Percentiles rank a stretch among this genome's conserved stretches.
These are phyloP conservation scores for Lutraria lutraria DNA, from an alignment of 2,888 invertebrate genomes.

Conservation along the genomic window DNA sequence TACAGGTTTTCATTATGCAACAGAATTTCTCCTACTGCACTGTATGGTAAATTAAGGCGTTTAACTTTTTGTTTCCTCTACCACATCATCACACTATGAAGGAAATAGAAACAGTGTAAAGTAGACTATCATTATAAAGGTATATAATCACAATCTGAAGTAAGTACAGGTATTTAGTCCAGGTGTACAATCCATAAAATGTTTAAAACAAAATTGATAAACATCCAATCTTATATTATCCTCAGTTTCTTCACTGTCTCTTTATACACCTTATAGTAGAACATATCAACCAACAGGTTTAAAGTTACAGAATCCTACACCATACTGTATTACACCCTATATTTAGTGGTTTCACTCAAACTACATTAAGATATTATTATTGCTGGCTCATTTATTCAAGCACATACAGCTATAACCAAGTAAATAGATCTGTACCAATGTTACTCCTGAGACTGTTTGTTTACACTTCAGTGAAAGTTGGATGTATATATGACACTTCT, in stretches of 20 bases:
- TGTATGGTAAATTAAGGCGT: neutral
- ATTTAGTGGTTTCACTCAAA: neutral
- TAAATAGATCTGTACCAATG: neutral
- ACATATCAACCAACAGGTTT: neutral
- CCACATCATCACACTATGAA: neutral
- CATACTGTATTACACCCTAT: no score
- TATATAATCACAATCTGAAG: neutral
- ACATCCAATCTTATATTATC: neutral
- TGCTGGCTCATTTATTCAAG: no score
- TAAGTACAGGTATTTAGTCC: neutral
- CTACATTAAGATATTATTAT: neutral
- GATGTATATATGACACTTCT: neutral
- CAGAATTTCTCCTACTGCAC: neutral
- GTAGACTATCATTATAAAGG: neutral
- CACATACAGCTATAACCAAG: neutral
- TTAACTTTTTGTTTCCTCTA: neutral
- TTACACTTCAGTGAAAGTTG: conserved; percentile 5
- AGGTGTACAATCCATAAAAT: neutral
- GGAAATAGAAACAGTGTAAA: neutral
- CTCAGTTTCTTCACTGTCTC: neutral
- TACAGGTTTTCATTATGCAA: neutral
- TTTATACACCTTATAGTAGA: neutral
- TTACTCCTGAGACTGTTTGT: neutral
- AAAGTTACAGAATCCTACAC: neutral
- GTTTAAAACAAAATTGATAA: neutral